A percentile compares a stretch with the other conserved stretches of the same genome.
Evolutionary conservation across 2,888 invertebrate species (phyloP).

Genomic region (Rhabditophanes sp.): DNA sequence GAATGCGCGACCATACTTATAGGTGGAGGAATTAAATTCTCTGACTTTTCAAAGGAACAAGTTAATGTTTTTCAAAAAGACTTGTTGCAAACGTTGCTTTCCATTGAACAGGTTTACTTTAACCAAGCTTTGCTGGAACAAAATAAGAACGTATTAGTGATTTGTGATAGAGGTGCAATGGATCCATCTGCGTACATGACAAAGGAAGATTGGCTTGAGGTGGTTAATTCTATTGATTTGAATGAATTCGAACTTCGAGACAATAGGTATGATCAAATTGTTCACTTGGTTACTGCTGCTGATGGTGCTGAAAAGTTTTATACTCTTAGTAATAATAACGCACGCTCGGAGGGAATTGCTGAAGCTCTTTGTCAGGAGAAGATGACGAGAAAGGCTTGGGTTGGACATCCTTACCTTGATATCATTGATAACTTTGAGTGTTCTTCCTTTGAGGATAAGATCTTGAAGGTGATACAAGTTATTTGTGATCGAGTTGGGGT

Average conservation of each 20-base stretch:
- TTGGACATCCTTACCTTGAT: conserved; percentile 96
- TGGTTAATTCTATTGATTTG: conserved; percentile 69
- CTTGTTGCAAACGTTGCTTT: conserved; percentile 66
- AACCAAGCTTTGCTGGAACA: conserved; percentile 18
- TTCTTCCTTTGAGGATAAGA: conserved; percentile 68
- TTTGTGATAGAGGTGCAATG: conserved; percentile 68
- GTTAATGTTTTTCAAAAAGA: conserved; percentile 87
- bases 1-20: conserved; percentile 93
- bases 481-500: conserved; percentile 71
- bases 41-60: conserved; percentile 74
- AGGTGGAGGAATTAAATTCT: conserved; percentile 82
- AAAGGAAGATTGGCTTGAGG: conserved; percentile 66
- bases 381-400: conserved; percentile 83
- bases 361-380: conserved; percentile 72
- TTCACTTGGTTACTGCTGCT: conserved; percentile 65
- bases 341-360: conserved; percentile 79
- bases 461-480: conserved; percentile 73
- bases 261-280: conserved; percentile 67
- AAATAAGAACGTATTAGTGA: conserved; percentile 72
- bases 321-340: conserved; percentile 78
- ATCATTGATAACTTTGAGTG: conserved; percentile 71
- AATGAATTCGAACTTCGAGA: conserved; percentile 47
- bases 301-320: conserved; percentile 94
- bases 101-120: conserved; percentile 29
- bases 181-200: conserved; percentile 31